Evolutionary conservation across 2,113 vertebrate species (phyloP).

Genomic region (Myanophis thanlyinensis): DNA sequence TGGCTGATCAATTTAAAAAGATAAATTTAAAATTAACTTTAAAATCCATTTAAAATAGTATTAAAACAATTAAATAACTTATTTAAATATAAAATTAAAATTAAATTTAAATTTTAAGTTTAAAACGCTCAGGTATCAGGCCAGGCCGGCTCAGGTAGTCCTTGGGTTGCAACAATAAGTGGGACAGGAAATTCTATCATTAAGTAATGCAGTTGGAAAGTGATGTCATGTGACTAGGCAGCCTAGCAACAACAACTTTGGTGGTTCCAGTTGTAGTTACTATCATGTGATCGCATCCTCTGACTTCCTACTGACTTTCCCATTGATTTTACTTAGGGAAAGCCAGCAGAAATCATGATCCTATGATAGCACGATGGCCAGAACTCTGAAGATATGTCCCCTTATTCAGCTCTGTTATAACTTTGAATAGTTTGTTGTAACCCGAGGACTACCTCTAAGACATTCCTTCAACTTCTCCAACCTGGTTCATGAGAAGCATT

Average conservation of each 20-base stretch:
- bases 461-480: background rate
- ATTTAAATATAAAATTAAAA: too few species aligned
- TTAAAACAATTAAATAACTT: too few species aligned
- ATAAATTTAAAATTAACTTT: too few species aligned
- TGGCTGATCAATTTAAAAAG: too few species aligned
- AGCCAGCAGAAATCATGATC: background rate
- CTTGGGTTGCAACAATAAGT: background rate
- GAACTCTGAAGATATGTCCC: background rate
- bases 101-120: too few species aligned
- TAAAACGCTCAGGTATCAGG: too few species aligned
- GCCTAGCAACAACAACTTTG: background rate
- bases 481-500: background rate
- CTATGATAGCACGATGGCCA: accelerated
- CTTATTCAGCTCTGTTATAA: too few species aligned
- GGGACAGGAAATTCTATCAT: background rate
- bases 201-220: background rate
- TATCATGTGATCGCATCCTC: background rate
- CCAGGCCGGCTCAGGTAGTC: too few species aligned
- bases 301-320: background rate
- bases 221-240: background rate
- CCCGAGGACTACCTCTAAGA: background rate
- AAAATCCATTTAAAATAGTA: too few species aligned
- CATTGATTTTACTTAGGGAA: background rate
- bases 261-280: background rate
- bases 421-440: background rate